These are phyloP conservation scores for Saturnia pavonia DNA, from an alignment of 2,888 invertebrate species.

Conservation along the genomic window DNA sequence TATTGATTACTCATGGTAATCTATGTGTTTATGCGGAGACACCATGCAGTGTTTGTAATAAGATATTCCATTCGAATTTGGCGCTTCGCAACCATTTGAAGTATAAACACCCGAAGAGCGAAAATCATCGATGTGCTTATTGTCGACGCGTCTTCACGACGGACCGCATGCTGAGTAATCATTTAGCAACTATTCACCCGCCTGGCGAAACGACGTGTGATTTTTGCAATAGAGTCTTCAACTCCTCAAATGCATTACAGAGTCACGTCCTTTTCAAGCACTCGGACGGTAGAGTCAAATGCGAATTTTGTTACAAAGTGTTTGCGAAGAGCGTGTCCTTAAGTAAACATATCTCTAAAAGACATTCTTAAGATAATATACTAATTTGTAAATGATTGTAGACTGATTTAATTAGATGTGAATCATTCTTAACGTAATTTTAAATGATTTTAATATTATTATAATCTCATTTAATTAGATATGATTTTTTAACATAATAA, in stretches of 20 bases:
- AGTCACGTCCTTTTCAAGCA: conserved; percentile 58
- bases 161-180: conserved; percentile 49
- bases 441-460: neutral
- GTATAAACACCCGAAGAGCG: conserved; percentile 56
- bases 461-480: neutral
- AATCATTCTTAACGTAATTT: too few relatives aligned
- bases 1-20: conserved; percentile 42
- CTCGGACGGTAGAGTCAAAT: conserved; percentile 40
- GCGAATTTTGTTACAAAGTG: conserved; percentile 49
- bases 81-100: conserved; percentile 57
- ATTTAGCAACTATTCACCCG: conserved; percentile 51
- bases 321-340: conserved; percentile 44
- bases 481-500: too few relatives aligned
- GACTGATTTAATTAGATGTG: too few relatives aligned
- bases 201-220: conserved; percentile 46
- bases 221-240: conserved; percentile 47
- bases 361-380: conserved; percentile 32
- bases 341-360: conserved; percentile 44
- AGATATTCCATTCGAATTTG: conserved; percentile 49
- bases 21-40: conserved; percentile 46
- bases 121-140: conserved; percentile 46
- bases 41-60: conserved; percentile 51
- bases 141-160: conserved; percentile 56
- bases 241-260: conserved; percentile 46
- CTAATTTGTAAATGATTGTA: neutral